Percentiles rank a stretch among this genome's conserved stretches.
These are phyloP conservation scores for Polyommatus iphigenia DNA, from an alignment of 2,888 invertebrate species.

Conservation along the genomic window DNA sequence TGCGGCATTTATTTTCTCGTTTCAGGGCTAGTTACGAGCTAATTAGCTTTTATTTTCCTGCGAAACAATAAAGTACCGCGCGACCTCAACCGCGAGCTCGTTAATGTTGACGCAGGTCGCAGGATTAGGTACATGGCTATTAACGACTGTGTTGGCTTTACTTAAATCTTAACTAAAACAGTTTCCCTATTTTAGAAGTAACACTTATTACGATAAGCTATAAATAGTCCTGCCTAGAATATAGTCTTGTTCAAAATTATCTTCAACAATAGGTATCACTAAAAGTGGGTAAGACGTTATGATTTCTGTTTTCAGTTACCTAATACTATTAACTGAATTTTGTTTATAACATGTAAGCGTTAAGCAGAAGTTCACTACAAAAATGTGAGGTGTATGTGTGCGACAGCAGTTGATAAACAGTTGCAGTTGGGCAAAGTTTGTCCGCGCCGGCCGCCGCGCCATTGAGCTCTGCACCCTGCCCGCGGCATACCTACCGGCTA, in stretches of 20 bases:
- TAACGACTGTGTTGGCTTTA: neutral
- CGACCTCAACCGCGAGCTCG: conserved; percentile 5
- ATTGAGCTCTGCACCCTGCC: neutral
- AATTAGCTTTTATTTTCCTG: conserved; percentile 10
- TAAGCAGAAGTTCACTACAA: neutral
- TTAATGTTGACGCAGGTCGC: neutral
- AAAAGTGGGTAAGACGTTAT: neutral
- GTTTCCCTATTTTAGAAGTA: neutral
- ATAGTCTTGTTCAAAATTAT: too few relatives aligned
- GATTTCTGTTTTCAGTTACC: neutral
- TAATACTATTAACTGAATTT: neutral
- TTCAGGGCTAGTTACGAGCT: conserved; percentile 1
- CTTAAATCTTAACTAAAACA: neutral
- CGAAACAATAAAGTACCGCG: neutral
- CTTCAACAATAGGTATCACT: too few relatives aligned
- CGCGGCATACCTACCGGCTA: too few relatives aligned
- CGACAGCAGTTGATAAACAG: neutral
- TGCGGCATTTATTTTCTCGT: neutral
- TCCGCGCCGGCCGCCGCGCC: neutral
- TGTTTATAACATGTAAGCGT: neutral
- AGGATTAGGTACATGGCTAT: neutral
- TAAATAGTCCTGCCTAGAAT: neutral
- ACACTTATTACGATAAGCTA: neutral
- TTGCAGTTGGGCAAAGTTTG: conserved; percentile 11
- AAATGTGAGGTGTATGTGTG: neutral